Evolutionary conservation across 2,888 invertebrate genomes (phyloP).

Genomic region (Drosophila mimetica): DNA sequence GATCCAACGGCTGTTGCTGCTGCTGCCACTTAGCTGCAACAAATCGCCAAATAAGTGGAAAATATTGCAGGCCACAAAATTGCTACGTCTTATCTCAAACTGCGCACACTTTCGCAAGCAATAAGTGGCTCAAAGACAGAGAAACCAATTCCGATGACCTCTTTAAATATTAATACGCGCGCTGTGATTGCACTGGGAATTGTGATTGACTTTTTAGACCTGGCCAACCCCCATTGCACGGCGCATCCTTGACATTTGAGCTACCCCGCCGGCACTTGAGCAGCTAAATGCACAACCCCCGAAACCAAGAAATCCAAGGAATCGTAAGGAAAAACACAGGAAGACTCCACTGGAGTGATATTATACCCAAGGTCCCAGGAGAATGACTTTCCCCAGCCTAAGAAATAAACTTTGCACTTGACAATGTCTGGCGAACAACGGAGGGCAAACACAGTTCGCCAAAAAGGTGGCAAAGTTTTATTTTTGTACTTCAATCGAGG

Average conservation of each 20-base stretch:
- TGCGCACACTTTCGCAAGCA: constrained; percentile 31
- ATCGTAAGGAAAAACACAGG: constrained; percentile 9
- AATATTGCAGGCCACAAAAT: constrained; percentile 76
- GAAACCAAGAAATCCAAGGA: neutral
- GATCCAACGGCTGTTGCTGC: constrained; percentile 16
- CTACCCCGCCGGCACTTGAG: constrained; percentile 16
- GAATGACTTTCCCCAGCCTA: constrained; percentile 49
- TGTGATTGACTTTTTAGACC: constrained; percentile 83
- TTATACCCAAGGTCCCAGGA: constrained; percentile 53
- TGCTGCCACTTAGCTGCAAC: constrained; percentile 68
- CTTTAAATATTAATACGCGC: constrained; percentile 83
- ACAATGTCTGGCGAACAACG: constrained; percentile 61
- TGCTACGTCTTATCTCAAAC: constrained; percentile 62
- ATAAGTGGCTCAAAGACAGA: constrained; percentile 34
- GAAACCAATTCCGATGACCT: constrained; percentile 81
- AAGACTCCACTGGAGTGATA: constrained; percentile 62
- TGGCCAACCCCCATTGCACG: constrained; percentile 25
- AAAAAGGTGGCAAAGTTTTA: constrained; percentile 57
- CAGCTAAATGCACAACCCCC: constrained; percentile 46
- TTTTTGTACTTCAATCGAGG: constrained; percentile 2
- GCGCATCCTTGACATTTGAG: constrained; percentile 37
- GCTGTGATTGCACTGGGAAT: constrained; percentile 83
- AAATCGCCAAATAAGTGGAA: constrained; percentile 75
- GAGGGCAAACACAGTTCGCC: constrained; percentile 34
- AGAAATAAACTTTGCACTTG: constrained; percentile 69